Base-by-base conservation (phyloP, 1,140 invertebrate species). In the Schlechtendalia chinensis region DNA sequence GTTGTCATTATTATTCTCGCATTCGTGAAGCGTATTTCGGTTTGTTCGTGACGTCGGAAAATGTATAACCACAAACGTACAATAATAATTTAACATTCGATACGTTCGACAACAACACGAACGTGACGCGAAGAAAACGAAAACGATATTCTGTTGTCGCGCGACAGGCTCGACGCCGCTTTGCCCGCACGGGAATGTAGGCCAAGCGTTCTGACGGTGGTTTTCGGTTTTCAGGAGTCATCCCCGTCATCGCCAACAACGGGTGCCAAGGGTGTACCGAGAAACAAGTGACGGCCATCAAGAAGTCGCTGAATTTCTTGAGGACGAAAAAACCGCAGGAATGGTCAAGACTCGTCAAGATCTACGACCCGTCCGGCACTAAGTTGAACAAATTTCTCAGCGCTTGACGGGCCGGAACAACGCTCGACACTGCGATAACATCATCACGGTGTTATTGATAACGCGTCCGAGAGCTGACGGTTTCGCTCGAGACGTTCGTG, bases 201-300 rank as follows among this genome's bases (percentile, higher is more conserved):
- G 32, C 3, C n/a, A 39, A 39, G 8, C 32, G 8, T 39, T 39
- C 32, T 4, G 8, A 39, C 32, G 32, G 32, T 8, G 32, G 32
- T 39, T 39, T 39, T 39, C 8, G 32, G 12, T 50, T 50, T 50
- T 50, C 86, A 92, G 90, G 86, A 82, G 86, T 90, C 82, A 85
- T 91, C 24, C 90, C 90, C 29, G 90, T 91, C 85, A 89, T 89
- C 5, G 83, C 91, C 53, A 85, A 88, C 82, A 90, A 88, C 63
- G 90, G 89, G 77, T 91, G 90, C 83, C 82, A 87, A 8, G 84
- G 88, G 47, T 91, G 90, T 83, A 89, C 88, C 0, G 88, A 89
- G 54, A 86, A 88, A 53, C 90, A 91, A 83, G 89, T 88, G 83
- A 86, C 69, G 19, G 79, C 82, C 11, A 75, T 80, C 72, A 75